Evolutionary conservation across 2,888 invertebrate genomes (phyloP), one percentile per base, ranked within the genome.

Genomic region (Morinoia aosen): DNA sequence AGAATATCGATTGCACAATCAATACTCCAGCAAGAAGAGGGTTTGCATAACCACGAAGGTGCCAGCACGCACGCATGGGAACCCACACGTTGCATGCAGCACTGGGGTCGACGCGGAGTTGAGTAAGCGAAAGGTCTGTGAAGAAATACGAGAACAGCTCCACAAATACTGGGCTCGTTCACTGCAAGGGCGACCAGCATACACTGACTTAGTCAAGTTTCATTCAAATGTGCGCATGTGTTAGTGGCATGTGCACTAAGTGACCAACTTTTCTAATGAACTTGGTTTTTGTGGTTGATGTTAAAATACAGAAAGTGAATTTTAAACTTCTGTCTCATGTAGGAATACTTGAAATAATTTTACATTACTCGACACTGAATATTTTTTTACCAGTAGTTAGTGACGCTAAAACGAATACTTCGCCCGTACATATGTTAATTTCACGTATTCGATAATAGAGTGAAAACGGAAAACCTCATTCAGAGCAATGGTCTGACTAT

Each of bases 1-100:
- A 76, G 76, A 76, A 76, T 76, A 76, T 76, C 33, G 76, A 76
- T 76, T 76, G 33, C 76, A 76, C 76, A 76, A 76, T 76, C 76
- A 76, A 76, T 76, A 76, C 76, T 33, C 16, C 8, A 33, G 76
- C 76, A 76, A 76, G 76, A 76, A 76, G 76, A 33, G 76, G 33
- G 76, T 33, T 76, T 19, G 76, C 61, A 61, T 48, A 61, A 61
- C 8, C 76, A 33, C 25, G 76, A 76, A 33, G 76, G 76, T 33
- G 25, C 76, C 76, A 76, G 76, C 76, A 76, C 25, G 76, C 19
- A 76, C 76, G 76, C 76, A 76, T 33, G 76, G 8, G 33, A 8
- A 19, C 33, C 8, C 76, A 33, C 76, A 76, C 19, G 76, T 76
- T 76, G 33, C 76, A 48, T 48, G 33, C 76, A 33, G 76, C 16